A percentile compares a stretch with the other conserved stretches of the same genome.
Conservation (phyloP, 2,888 invertebrate genomes). For the Melinaea marsaeus region DNA sequence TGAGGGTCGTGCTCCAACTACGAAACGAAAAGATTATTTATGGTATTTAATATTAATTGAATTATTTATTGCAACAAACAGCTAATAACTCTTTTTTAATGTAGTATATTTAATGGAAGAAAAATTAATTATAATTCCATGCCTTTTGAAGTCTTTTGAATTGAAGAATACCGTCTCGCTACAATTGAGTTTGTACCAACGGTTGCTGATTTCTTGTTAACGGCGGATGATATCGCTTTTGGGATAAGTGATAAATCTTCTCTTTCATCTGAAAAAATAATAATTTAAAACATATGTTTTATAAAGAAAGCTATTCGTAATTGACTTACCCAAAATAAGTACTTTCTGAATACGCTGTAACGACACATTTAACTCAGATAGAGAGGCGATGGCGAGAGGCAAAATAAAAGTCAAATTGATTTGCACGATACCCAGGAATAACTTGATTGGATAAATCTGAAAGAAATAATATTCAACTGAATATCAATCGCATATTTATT, state of each 20-base stretch:
- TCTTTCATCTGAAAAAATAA: constrained; percentile 53
- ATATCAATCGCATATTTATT: neutral
- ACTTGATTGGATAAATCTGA: constrained; percentile 78
- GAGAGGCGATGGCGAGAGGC: constrained; percentile 73
- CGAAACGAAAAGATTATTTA: constrained; percentile 9
- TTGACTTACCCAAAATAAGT: constrained; percentile 65
- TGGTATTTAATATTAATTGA: too few species aligned
- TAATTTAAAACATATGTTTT: neutral
- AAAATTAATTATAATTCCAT: neutral
- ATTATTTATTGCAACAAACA: too few species aligned
- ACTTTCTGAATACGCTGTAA: constrained; percentile 77
- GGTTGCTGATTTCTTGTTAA: constrained; percentile 35
- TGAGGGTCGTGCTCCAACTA: constrained; percentile 23
- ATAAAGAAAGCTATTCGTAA: neutral
- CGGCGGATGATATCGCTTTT: constrained; percentile 29
- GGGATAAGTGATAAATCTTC: constrained; percentile 44
- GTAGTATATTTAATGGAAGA: too few species aligned
- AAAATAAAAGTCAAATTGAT: constrained; percentile 76
- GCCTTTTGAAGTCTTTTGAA: constrained; percentile 24
- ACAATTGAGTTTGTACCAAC: constrained; percentile 35
- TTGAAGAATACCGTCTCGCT: constrained; percentile 42
- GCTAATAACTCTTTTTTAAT: too few species aligned
- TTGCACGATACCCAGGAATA: constrained; percentile 77
- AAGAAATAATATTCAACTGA: constrained; percentile 34
- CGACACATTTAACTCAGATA: constrained; percentile 78